Evolutionary conservation across 2,797 vertebrate species (phyloP), one percentile per base, ranked within the genome.

Genomic region (Bradypodion ventrale): DNA sequence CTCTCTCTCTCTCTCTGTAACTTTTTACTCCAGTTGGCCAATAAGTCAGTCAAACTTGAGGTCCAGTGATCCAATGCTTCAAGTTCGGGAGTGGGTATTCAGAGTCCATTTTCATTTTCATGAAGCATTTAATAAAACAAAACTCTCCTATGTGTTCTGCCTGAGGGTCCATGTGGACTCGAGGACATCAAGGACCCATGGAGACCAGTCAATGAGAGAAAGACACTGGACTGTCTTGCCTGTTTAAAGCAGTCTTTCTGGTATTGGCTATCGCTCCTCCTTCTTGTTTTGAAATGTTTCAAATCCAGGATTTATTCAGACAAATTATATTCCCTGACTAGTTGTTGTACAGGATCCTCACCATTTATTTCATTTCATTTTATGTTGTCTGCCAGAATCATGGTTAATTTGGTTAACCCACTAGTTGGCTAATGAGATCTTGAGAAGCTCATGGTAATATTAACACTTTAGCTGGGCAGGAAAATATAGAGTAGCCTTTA

Each of bases 1-100:
- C 65, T 16, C 82, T 80, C 83, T 88, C 25, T 88, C 1, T 76
- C 74, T 5, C 9, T 7, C 21, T 62, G 35, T 74, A 35, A 32
- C 40, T 63, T 7, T 73, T 35, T 73, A 25, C 13, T 63, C 7
- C 66, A 62, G 78, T 84, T 35, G 87, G 3, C 7, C 78, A 3
- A 3, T 83, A 49, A n/a, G 3, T 8, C n/a, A 12, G 15, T 35
- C 29, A 10, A 23, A 49, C 4, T 0, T 62, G 5, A 78, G n/a
- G 29, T 84, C 35, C 85, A 27, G 1, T 29, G 5, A 2, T 85
- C 23, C 12, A 27, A n/a, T 25, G 25, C 49, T 77, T 1, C 4
- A 49, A 0, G n/a, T 56, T 49, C 19, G 37, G 1, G 70, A 56
- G 19, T 15, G 40, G 7, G 15, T 23, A 21, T 8, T 19, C 23